These are phyloP conservation scores for Oxygymnocypris stewartii DNA, from an alignment of 2,113 vertebrate species.

Conservation along the genomic window DNA sequence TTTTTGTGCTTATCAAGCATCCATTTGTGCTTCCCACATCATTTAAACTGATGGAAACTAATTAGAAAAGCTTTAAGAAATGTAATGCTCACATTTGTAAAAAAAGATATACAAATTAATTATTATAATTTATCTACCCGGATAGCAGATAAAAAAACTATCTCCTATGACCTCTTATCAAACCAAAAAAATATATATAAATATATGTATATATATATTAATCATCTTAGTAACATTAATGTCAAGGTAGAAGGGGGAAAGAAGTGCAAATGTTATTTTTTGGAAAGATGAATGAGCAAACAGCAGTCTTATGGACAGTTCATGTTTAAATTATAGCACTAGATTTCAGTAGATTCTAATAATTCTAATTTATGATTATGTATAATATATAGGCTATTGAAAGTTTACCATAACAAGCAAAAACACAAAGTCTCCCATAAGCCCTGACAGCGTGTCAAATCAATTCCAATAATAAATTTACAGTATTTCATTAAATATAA, in stretches of 20 bases:
- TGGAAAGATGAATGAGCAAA: not conserved
- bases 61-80: not conserved
- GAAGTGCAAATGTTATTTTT: not conserved
- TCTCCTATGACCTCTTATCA: not conserved
- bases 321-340: not conserved
- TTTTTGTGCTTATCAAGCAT: slow-evolving; percentile 5
- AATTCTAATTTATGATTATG: not conserved
- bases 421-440: not conserved
- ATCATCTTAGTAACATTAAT: not conserved
- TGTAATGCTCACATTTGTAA: not conserved
- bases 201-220: no score
- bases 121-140: not conserved
- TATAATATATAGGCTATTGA: no score
- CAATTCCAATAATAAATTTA: not conserved
- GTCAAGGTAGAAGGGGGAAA: not conserved
- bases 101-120: not conserved
- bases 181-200: not conserved
- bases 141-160: not conserved
- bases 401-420: not conserved
- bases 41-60: not conserved
- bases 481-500: not conserved
- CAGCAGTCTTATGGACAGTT: not conserved
- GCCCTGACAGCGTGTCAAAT: not conserved
- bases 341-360: not conserved
- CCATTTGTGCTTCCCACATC: slow-evolving; percentile 2